Evolutionary conservation across 2,888 invertebrate genomes (phyloP), one percentile per base, ranked within the genome.

Genomic region (Eupithecia subfuscata): DNA sequence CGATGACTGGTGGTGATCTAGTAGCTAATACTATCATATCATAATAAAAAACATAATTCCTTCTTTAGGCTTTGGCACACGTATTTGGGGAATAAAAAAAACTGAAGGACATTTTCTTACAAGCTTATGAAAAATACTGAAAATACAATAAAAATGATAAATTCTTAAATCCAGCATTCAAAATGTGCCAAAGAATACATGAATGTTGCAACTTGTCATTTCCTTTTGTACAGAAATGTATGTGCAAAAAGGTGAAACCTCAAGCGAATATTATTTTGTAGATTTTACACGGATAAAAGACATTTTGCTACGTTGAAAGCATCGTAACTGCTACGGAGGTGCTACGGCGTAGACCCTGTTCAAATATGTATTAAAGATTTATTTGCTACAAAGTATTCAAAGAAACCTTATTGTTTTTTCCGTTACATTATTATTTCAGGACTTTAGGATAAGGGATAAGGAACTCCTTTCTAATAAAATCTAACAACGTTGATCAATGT

Each of bases 331-430:
- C 60, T 69, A 69, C 70, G 40, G 9, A 8, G 5, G 0, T 73
- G 68, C 72, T 73, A 68, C 72, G 72, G 43, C 70, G 63, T 71
- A 63, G 63, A 71, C 25, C 9, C 14, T n/a, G n/a, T n/a, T n/a
- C n/a, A n/a, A n/a, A n/a, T n/a, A n/a, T n/a, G n/a, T n/a, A n/a
- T n/a, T n/a, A n/a, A n/a, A n/a, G 22, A 9, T 25, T 12, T 25
- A 22, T 22, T 68, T 14, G 12, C 11, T 43, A 22, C 1, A 56
- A 56, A 7, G 7, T 48, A 18, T 6, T 45, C 45, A 2, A 14
- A 14, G 9, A 43, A 45, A 45, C 16, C 45, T 8, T 48, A n/a
- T 48, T 48, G 1, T n/a, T n/a, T 48, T 52, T 37, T 37, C 37
- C 37, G 30, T 30, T 7, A 37, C 37, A 56, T 9, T 56, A 56